Evolutionary conservation across 2,113 vertebrate species (phyloP).

Genomic region (Dipodomys stephensi): DNA sequence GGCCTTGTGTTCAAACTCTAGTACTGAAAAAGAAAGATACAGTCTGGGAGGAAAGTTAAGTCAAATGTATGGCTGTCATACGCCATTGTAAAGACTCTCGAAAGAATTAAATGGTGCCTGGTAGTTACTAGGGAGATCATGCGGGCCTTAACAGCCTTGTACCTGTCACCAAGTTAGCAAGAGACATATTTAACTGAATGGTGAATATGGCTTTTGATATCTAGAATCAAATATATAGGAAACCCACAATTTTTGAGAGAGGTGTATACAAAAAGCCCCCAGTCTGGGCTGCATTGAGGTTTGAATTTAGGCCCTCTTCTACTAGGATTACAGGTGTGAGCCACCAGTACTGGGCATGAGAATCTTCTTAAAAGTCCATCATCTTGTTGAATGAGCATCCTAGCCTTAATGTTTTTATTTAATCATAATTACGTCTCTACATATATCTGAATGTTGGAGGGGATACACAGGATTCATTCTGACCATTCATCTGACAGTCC

Average conservation of each 20-base stretch:
- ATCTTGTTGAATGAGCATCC: neutral
- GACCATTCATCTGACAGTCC: fast-evolving
- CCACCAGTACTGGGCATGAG: too few species aligned
- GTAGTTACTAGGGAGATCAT: neutral
- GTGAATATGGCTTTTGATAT: neutral
- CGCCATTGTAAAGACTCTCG: neutral
- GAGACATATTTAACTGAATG: neutral
- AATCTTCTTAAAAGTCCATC: neutral
- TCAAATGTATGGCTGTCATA: neutral
- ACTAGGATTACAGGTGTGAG: neutral
- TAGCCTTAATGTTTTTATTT: neutral
- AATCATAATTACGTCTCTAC: neutral
- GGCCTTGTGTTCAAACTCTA: too few species aligned
- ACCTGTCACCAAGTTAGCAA: neutral
- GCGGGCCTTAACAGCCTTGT: neutral
- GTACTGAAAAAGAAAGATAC: too few species aligned
- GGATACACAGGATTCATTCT: neutral
- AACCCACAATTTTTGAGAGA: neutral
- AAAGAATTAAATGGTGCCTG: neutral
- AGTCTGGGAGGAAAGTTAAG: neutral
- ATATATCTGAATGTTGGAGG: neutral
- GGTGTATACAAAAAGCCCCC: neutral
- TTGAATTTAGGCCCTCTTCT: too few species aligned
- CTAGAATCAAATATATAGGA: neutral
- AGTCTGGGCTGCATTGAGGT: neutral